A percentile compares a stretch with the other conserved stretches of the same genome.
phyloP scores from a whole-genome alignment of 2,797 vertebrate genomes.

The Presbytis comata region DNA sequence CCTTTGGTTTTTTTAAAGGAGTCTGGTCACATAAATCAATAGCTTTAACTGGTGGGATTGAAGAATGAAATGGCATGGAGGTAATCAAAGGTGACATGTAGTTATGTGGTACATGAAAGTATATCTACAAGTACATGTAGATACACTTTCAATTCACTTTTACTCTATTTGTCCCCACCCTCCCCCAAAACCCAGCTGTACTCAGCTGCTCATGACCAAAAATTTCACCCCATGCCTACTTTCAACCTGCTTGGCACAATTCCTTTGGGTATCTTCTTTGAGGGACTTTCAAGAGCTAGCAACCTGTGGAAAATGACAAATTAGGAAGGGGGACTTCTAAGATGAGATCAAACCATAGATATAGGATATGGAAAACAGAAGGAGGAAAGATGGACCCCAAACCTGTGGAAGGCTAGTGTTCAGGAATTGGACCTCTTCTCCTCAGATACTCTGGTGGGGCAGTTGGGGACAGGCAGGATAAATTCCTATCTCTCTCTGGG shows the following conservation, averaged over 20 bases:
- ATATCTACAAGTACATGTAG: not conserved
- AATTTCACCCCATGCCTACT: not conserved
- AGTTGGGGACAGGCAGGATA: not conserved
- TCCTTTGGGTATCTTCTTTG: not conserved
- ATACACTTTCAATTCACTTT: not conserved
- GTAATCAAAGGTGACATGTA: not conserved
- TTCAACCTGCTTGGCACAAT: not conserved
- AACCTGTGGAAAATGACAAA: not conserved
- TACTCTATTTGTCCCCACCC: not conserved
- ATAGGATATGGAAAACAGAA: not conserved
- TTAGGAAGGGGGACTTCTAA: not conserved
- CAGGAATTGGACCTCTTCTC: not conserved
- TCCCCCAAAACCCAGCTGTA: not conserved
- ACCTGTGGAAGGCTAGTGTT: not conserved
- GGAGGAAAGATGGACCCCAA: not conserved
- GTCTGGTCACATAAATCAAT: not conserved
- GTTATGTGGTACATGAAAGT: not conserved
- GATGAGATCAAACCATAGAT: not conserved
- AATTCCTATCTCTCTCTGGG: not conserved
- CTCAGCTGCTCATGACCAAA: not conserved
- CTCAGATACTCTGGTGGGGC: not conserved
- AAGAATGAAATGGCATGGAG: not conserved
- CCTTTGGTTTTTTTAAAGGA: constrained; percentile 6
- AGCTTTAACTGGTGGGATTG: not conserved
- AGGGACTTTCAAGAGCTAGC: not conserved